Evolutionary conservation across 2,797 vertebrate genomes (phyloP).

Genomic region (Tokudaia tokunoshimensis): DNA sequence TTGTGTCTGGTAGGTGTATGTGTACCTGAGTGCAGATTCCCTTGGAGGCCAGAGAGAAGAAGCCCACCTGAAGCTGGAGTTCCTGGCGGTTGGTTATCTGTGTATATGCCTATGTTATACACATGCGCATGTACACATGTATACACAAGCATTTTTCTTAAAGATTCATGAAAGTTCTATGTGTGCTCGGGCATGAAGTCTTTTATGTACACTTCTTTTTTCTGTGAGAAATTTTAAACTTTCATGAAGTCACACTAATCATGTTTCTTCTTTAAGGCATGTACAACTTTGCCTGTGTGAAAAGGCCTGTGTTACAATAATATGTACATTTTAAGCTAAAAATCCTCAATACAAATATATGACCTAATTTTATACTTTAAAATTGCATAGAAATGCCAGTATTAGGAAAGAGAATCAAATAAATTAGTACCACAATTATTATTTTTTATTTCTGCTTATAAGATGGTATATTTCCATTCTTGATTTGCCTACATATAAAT

Average conservation of each 20-base stretch:
- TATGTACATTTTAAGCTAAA: background rate
- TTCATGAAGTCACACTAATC: background rate
- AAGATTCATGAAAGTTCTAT: background rate
- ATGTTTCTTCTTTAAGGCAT: background rate
- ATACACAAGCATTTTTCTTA: background rate
- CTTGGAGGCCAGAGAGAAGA: background rate
- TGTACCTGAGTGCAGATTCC: background rate
- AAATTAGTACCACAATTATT: background rate
- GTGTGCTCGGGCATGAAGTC: background rate
- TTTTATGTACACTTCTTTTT: background rate
- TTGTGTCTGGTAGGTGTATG: background rate
- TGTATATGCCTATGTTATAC: too few relatives aligned
- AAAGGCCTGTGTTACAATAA: background rate
- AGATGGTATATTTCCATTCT: background rate
- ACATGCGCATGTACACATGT: background rate
- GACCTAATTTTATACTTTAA: conserved; percentile 4
- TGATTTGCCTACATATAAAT: background rate
- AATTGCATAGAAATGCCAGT: background rate
- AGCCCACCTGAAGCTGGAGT: too few relatives aligned
- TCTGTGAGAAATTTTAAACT: background rate
- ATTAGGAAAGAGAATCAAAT: background rate
- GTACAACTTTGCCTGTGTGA: background rate
- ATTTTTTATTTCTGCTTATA: background rate
- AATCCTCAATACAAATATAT: background rate
- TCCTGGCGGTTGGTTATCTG: background rate